Evolutionary conservation across 2,797 vertebrate species (phyloP).

Genomic region (Amblyraja radiata): DNA sequence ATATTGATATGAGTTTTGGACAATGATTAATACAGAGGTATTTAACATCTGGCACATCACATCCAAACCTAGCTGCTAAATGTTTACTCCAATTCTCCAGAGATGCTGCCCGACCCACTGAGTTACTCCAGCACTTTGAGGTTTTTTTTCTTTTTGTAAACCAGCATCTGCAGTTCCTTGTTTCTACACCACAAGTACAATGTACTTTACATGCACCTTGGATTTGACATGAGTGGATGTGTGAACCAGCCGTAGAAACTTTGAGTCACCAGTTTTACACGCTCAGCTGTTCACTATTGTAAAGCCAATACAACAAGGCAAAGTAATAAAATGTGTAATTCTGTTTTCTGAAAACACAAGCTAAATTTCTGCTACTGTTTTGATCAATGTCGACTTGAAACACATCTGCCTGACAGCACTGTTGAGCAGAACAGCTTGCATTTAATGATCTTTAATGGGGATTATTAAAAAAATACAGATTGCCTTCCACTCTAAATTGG

Average conservation of each 20-base stretch:
- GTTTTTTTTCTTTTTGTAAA: no score
- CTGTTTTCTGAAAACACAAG: neutral
- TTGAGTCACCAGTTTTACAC: neutral
- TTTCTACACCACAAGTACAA: no score
- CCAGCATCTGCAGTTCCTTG: no score
- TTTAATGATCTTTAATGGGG: constrained; percentile 29
- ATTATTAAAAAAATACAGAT: constrained; percentile 27
- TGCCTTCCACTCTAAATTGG: constrained; percentile 6
- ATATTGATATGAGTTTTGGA: neutral
- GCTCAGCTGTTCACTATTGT: neutral
- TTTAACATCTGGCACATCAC: neutral
- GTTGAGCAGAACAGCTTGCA: constrained; percentile 14
- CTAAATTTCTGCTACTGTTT: constrained; percentile 21
- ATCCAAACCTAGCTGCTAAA: neutral
- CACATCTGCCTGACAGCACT: constrained; percentile 28
- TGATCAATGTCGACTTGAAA: neutral
- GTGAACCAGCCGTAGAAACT: neutral
- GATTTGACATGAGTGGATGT: no score
- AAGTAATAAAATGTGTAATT: neutral
- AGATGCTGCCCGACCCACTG: no score
- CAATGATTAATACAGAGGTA: neutral
- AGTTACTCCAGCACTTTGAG: no score
- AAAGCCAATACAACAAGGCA: neutral
- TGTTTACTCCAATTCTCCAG: no score
- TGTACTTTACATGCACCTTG: no score